A percentile compares a stretch with the other conserved stretches of the same genome.
These are phyloP conservation scores for Macaria notata DNA, from an alignment of 2,888 invertebrate genomes.

Conservation along the genomic window DNA sequence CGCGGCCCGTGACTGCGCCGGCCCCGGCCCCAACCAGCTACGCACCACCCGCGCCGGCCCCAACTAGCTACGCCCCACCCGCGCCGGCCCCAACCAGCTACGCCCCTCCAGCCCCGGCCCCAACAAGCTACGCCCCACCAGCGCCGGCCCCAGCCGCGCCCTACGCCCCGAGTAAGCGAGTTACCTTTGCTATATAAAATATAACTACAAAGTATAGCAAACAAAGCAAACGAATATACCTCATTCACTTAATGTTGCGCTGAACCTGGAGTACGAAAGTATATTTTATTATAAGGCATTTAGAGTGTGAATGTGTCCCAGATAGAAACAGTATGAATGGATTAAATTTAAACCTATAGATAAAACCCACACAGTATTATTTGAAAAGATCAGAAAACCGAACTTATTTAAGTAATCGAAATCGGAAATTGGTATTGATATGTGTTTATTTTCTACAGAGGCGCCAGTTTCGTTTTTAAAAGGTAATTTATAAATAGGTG, in stretches of 20 bases:
- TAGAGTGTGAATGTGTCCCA: constrained; percentile 13
- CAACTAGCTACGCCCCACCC: constrained; percentile 40
- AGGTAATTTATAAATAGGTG: constrained; percentile 72
- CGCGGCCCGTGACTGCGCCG: constrained; percentile 56
- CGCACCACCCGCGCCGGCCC: constrained; percentile 38
- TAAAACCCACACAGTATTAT: too few relatives aligned
- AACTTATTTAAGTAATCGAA: not conserved
- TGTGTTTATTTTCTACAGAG: constrained; percentile 77
- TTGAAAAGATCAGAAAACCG: not conserved
- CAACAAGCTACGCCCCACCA: constrained; percentile 43
- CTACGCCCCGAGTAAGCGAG: constrained; percentile 78
- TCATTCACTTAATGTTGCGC: constrained; percentile 6
- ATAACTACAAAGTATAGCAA: not conserved
- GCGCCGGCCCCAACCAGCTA: constrained; percentile 37
- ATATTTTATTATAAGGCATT: constrained; percentile 21
- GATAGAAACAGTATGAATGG: constrained; percentile 4
- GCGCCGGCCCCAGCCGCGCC: constrained; percentile 43
- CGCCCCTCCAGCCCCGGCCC: constrained; percentile 38
- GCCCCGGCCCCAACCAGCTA: constrained; percentile 42
- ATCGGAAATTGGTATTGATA: constrained; percentile 34
- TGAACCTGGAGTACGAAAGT: not conserved
- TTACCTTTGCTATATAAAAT: constrained; percentile 72
- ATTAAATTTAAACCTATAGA: not conserved
- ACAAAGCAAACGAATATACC: constrained; percentile 1
- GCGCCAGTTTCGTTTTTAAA: constrained; percentile 78